A percentile compares a stretch with the other conserved stretches of the same genome.
Conservation (phyloP, 2,113 vertebrate species). For the Gavialis gangeticus region DNA sequence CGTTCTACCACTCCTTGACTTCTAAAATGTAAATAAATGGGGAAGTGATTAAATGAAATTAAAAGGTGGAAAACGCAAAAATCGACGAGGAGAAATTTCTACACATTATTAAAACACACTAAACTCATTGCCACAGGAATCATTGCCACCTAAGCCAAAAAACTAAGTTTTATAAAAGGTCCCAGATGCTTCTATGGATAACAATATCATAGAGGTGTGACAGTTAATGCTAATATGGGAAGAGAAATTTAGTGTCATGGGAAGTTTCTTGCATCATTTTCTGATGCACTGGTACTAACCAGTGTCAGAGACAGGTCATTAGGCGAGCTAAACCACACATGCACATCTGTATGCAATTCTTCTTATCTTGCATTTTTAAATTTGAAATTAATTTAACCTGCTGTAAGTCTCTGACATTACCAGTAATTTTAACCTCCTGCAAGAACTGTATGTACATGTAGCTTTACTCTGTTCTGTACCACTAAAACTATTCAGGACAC, state of each 20-base stretch:
- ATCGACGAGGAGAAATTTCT: not conserved
- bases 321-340: not conserved
- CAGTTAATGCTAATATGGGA: not conserved
- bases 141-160: not conserved
- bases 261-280: not conserved
- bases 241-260: not conserved
- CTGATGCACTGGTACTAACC: not conserved
- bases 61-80: constrained; percentile 10
- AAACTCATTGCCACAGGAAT: not conserved
- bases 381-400: not conserved
- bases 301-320: not conserved
- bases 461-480: not conserved
- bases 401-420: not conserved
- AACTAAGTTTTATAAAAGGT: not conserved
- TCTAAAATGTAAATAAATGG: not conserved
- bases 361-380: not conserved
- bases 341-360: not conserved
- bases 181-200: not conserved
- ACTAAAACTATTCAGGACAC: not conserved
- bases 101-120: not conserved
- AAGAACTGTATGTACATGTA: not conserved
- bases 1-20: not conserved
- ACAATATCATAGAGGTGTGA: not conserved
- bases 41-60: not conserved
- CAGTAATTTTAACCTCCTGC: not conserved